Conservation (phyloP, 2,797 vertebrate species). For the Cheirogaleus major region DNA sequence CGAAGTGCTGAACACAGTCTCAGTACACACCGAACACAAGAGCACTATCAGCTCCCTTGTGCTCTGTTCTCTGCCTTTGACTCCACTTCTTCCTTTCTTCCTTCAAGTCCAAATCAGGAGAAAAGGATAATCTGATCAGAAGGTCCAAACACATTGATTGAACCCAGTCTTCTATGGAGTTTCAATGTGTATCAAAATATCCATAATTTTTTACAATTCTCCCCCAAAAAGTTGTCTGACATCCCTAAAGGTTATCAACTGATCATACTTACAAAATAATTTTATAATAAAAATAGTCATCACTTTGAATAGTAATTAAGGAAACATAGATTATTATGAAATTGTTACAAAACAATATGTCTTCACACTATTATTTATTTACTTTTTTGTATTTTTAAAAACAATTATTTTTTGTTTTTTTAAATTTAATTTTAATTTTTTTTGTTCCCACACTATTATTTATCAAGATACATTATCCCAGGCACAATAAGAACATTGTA, state of each 20-base stretch:
- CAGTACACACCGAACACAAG: rapidly evolving
- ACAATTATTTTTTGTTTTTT: no score
- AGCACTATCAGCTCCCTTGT: rapidly evolving
- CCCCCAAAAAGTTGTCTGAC: not conserved
- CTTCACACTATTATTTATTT: not conserved
- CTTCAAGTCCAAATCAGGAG: not conserved
- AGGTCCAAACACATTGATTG: rapidly evolving
- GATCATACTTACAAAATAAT: not conserved
- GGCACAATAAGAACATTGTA: not conserved
- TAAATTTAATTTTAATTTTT: no score
- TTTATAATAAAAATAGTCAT: not conserved
- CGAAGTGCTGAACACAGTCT: not conserved
- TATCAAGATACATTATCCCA: not conserved
- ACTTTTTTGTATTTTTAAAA: no score
- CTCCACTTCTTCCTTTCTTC: rapidly evolving
- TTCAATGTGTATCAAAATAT: not conserved
- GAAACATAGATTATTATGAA: not conserved
- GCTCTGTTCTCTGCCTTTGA: rapidly evolving
- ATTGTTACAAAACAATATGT: not conserved
- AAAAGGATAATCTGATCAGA: not conserved
- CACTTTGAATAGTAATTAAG: not conserved
- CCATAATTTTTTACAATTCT: not conserved
- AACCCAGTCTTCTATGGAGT: not conserved
- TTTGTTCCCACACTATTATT: not conserved
- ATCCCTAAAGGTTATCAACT: not conserved